Evolutionary conservation across 2,113 vertebrate genomes (phyloP).

Genomic region (Amazona guildingii): DNA sequence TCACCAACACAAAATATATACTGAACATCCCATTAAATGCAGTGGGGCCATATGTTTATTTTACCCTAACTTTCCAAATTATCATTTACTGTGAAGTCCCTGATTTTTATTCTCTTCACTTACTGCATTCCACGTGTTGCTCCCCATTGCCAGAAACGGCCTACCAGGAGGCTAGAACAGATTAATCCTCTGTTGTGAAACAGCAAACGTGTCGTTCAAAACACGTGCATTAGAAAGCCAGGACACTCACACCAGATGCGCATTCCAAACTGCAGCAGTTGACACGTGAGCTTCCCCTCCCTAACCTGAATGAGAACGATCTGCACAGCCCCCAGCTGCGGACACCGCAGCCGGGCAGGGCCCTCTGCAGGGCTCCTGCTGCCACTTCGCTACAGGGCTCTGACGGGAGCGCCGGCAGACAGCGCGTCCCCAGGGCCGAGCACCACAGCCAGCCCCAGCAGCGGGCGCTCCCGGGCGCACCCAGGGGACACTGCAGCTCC

Average conservation of each 20-base stretch:
- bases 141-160: fast-evolving
- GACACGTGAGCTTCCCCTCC: fast-evolving
- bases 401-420: no score
- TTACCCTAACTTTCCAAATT: neutral
- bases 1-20: neutral
- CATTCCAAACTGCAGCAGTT: fast-evolving
- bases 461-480: neutral
- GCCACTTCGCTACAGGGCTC: fast-evolving
- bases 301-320: no score
- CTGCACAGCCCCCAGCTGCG: fast-evolving
- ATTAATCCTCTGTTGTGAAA: neutral
- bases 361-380: fast-evolving
- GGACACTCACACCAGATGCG: fast-evolving
- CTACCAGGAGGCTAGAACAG: fast-evolving
- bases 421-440: fast-evolving
- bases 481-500: neutral
- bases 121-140: neutral
- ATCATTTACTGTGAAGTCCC: neutral
- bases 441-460: fast-evolving
- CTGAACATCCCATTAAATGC: fast-evolving
- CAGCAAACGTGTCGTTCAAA: fast-evolving
- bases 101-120: neutral
- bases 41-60: fast-evolving
- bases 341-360: fast-evolving
- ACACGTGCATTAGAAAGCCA: neutral